Evolutionary conservation across 2,888 invertebrate species (phyloP).

Genomic region (Drosophila robusta): DNA sequence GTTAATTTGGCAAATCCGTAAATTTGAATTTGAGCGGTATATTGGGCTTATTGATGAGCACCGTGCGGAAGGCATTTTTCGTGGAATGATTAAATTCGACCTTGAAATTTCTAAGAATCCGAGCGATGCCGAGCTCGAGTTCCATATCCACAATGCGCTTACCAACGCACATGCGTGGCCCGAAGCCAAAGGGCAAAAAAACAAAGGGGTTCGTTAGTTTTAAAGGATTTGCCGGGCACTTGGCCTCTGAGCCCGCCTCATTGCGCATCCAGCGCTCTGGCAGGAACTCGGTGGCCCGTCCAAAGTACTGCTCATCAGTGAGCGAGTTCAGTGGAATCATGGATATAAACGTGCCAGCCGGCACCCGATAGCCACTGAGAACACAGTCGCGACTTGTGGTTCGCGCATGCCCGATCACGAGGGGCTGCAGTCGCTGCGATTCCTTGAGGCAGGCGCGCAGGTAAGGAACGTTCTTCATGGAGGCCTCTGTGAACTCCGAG

Average conservation of each 20-base stretch:
- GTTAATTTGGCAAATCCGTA: conserved; percentile 67
- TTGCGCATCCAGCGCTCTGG: conserved; percentile 90
- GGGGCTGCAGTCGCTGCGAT: conserved; percentile 87
- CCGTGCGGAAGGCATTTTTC: conserved; percentile 73
- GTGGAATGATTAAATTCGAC: conserved; percentile 79
- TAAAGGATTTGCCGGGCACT: conserved; percentile 89
- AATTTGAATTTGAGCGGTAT: conserved; percentile 84
- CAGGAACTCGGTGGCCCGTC: conserved; percentile 87
- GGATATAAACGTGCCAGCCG: conserved; percentile 89
- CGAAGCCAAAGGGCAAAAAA: conserved; percentile 89
- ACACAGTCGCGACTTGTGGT: conserved; percentile 86
- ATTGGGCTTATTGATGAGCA: conserved; percentile 81
- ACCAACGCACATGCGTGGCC: conserved; percentile 90
- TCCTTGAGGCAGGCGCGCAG: conserved; percentile 91
- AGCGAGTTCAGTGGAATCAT: conserved; percentile 87
- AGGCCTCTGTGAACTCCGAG: conserved; percentile 84
- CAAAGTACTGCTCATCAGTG: conserved; percentile 87
- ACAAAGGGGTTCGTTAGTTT: conserved; percentile 75
- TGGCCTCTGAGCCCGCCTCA: conserved; percentile 84
- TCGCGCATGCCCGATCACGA: conserved; percentile 87
- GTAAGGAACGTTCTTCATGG: conserved; percentile 87
- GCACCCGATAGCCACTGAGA: conserved; percentile 88
- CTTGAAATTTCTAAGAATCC: conserved; percentile 78
- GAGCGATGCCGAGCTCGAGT: conserved; percentile 87
- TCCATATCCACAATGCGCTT: conserved; percentile 91